Conservation (phyloP, 2,113 vertebrate species). For the Vulpes vulpes region DNA sequence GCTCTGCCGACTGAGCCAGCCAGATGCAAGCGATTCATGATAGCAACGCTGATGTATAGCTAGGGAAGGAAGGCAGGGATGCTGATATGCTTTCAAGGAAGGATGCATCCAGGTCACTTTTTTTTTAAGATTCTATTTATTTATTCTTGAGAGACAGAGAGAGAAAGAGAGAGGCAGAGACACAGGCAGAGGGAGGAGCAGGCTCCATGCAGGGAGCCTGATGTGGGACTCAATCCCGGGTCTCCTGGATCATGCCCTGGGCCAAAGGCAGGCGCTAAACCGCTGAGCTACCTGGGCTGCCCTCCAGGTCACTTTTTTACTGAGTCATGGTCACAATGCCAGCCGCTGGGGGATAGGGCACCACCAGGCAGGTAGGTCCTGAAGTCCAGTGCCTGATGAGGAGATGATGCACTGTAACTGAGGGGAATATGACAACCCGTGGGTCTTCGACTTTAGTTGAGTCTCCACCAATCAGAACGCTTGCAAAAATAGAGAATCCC, state of each 20-base stretch:
- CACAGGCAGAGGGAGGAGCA: no score
- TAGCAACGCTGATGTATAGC: background rate
- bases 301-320: background rate
- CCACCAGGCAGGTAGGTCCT: background rate
- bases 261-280: no score
- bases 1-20: background rate
- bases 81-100: background rate
- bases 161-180: no score
- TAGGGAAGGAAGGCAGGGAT: background rate
- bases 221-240: no score
- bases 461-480: background rate
- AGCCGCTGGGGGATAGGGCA: background rate
- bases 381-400: background rate
- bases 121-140: background rate
- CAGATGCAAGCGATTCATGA: background rate
- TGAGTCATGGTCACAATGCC: background rate
- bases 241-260: no score
- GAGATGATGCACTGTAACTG: background rate
- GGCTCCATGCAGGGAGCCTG: no score
- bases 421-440: background rate
- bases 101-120: background rate
- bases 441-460: slow-evolving; percentile 35
- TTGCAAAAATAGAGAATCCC: slow-evolving; percentile 2
- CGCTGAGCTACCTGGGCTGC: no score
- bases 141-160: no score